Evolutionary conservation across 2,888 invertebrate genomes (phyloP).

Genomic region (Orchesella flavescens): DNA sequence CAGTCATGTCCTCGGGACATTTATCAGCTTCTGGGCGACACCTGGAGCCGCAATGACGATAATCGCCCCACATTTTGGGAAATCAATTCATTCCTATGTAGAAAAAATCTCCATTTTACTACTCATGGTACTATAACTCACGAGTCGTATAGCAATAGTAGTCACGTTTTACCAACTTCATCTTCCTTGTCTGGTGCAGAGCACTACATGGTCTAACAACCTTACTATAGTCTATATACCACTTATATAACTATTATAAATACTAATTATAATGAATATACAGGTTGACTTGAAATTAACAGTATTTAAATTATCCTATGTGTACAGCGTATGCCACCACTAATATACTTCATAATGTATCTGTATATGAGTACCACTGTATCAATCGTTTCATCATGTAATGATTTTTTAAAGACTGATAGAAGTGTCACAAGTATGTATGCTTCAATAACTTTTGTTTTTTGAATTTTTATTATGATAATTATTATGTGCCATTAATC

Average conservation of each 20-base stretch:
- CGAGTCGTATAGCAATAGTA: conserved; percentile 37
- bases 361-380: too few relatives aligned
- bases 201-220: conserved; percentile 60
- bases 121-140: conserved; percentile 56
- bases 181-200: conserved; percentile 61
- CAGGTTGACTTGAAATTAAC: conserved; percentile 58
- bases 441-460: conserved; percentile 4
- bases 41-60: conserved; percentile 88
- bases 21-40: conserved; percentile 92
- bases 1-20: conserved; percentile 85
- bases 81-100: conserved; percentile 87
- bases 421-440: conserved; percentile 36
- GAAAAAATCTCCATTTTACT: conserved; percentile 78
- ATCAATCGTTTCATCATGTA: conserved; percentile 10
- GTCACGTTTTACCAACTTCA: conserved; percentile 42
- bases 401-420: conserved; percentile 55
- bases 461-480: not conserved
- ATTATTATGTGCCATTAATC: conserved; percentile 33
- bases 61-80: conserved; percentile 90
- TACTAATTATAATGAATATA: not conserved
- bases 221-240: not conserved
- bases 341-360: too few relatives aligned
- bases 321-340: not conserved
- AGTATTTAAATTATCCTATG: conserved; percentile 43
- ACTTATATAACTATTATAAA: not conserved